Conservation (phyloP, 2,113 vertebrate species). For the Cryptoleucopteryx plumbea region DNA sequence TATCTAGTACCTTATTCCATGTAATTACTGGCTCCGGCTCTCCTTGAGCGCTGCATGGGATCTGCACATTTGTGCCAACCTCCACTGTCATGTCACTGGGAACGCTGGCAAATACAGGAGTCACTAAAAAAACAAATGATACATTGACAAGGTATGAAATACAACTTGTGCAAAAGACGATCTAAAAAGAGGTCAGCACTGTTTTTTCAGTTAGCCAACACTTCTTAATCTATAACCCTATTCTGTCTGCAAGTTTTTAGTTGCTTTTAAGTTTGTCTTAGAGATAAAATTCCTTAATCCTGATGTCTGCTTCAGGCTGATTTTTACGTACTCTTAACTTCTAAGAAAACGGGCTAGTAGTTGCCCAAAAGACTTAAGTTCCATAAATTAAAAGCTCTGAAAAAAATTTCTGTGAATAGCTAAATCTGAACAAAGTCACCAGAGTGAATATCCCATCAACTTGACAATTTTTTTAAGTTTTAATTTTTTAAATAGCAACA, state of each 20-base stretch:
- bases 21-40: constrained; percentile 92
- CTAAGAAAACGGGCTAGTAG: neutral
- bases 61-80: constrained; percentile 90
- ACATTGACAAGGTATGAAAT: neutral
- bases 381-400: neutral
- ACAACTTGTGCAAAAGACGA: neutral
- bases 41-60: constrained; percentile 92
- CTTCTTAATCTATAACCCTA: neutral
- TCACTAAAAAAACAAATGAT: constrained; percentile 76
- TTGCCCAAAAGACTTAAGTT: neutral
- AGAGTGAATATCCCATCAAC: neutral
- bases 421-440: neutral
- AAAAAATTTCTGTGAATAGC: neutral
- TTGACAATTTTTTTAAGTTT: neutral
- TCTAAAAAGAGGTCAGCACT: neutral
- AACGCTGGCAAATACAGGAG: constrained; percentile 91
- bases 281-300: neutral
- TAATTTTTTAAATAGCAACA: neutral
- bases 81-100: constrained; percentile 92
- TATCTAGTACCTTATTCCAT: constrained; percentile 94
- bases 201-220: neutral
- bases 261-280: neutral
- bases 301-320: neutral
- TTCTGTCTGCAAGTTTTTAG: neutral
- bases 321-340: neutral